Evolutionary conservation across 2,113 vertebrate genomes (phyloP).

Genomic region (Myrmecobius fasciatus): DNA sequence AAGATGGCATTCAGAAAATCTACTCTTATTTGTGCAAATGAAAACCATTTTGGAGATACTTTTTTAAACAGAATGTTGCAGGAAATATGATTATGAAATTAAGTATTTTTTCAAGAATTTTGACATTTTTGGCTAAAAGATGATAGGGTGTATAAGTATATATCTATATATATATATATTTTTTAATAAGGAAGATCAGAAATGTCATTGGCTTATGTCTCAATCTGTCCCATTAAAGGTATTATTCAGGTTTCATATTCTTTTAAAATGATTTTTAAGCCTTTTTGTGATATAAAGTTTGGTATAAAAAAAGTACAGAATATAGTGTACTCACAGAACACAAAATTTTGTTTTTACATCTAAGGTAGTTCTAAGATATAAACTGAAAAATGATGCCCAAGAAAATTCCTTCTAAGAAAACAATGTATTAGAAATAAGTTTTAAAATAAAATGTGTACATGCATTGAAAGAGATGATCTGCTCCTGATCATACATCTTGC

Average conservation of each 20-base stretch:
- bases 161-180: too few species aligned
- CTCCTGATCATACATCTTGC: constrained; percentile 71
- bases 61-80: background rate
- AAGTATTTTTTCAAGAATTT: constrained; percentile 36
- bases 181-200: background rate
- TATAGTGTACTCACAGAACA: constrained; percentile 32
- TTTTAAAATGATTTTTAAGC: constrained; percentile 32
- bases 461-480: constrained; percentile 34
- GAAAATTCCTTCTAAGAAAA: background rate
- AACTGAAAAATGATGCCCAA: background rate
- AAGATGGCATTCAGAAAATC: too few species aligned
- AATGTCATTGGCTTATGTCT: background rate
- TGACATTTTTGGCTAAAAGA: constrained; percentile 29
- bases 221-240: background rate
- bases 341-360: constrained; percentile 31
- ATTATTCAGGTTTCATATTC: constrained; percentile 25
- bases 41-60: too few species aligned
- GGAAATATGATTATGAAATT: constrained; percentile 22
- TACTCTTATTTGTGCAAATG: too few species aligned
- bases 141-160: constrained; percentile 9
- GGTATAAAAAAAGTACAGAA: constrained; percentile 39
- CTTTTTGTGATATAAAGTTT: constrained; percentile 19
- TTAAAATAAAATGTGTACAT: constrained; percentile 26
- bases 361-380: constrained; percentile 25
- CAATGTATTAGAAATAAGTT: background rate